Conservation (phyloP, 2,797 vertebrate species). For the Takifugu rubripes region DNA sequence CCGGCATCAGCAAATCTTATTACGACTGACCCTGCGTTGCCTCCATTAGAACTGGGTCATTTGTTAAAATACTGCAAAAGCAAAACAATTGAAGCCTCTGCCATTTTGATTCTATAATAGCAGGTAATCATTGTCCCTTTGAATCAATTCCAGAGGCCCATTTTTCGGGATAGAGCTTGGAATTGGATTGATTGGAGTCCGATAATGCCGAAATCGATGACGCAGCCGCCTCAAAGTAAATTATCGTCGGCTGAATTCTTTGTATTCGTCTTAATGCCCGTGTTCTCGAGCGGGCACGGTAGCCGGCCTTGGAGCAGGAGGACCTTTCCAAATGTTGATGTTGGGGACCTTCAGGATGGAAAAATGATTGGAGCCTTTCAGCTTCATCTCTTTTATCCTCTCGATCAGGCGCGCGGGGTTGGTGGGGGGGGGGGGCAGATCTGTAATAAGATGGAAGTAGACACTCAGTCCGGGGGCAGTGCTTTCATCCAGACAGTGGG, state of each 20-base stretch:
- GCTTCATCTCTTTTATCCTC: slow-evolving; percentile 38
- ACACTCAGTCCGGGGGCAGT: slow-evolving; percentile 16
- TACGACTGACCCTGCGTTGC: slow-evolving; percentile 73
- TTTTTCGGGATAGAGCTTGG: slow-evolving; percentile 74
- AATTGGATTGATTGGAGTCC: slow-evolving; percentile 79
- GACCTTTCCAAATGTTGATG: slow-evolving; percentile 51
- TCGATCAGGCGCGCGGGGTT: slow-evolving; percentile 18
- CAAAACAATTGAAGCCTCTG: slow-evolving; percentile 74
- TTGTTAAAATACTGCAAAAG: slow-evolving; percentile 82
- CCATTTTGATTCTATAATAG: slow-evolving; percentile 78
- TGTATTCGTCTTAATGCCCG: slow-evolving; percentile 74
- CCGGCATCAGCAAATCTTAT: slow-evolving; percentile 78
- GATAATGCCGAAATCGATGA: slow-evolving; percentile 79
- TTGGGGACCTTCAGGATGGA: slow-evolving; percentile 25
- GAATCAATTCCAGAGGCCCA: slow-evolving; percentile 72
- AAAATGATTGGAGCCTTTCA: slow-evolving; percentile 27
- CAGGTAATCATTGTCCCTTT: slow-evolving; percentile 73
- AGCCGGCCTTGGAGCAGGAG: slow-evolving; percentile 16
- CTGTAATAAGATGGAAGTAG: slow-evolving; percentile 17
- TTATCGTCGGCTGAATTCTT: slow-evolving; percentile 68
- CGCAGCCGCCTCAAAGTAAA: slow-evolving; percentile 75
- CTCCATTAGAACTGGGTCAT: slow-evolving; percentile 82
- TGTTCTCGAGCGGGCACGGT: slow-evolving; percentile 55
- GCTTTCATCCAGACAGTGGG: slow-evolving; percentile 26
- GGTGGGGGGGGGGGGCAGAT: slow-evolving; percentile 8